Evolutionary conservation across 2,797 vertebrate species (phyloP).

Genomic region (Urophycis tenuis): DNA sequence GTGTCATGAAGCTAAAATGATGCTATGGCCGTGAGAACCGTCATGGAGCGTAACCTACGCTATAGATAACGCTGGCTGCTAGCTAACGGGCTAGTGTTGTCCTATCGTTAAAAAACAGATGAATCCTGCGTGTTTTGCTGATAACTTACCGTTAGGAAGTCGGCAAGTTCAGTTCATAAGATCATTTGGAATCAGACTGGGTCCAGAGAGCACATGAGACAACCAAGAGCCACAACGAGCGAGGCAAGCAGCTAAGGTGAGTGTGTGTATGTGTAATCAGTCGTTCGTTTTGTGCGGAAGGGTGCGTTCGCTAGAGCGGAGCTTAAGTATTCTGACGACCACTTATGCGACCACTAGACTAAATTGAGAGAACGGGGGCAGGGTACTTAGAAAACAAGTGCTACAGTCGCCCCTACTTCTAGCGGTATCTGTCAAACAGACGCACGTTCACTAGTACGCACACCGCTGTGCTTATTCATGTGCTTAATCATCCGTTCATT

Average conservation of each 20-base stretch:
- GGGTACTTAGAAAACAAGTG: neutral
- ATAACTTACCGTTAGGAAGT: slow-evolving; percentile 41
- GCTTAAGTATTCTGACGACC: neutral
- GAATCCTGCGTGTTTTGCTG: neutral
- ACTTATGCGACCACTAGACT: too few species aligned
- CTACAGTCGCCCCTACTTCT: neutral
- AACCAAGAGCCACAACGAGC: neutral
- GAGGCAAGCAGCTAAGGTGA: neutral
- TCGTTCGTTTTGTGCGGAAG: neutral
- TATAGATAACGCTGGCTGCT: neutral
- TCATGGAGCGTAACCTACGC: neutral
- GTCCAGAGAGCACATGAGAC: neutral
- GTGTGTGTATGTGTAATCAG: neutral
- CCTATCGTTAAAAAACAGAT: neutral
- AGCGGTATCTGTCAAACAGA: neutral
- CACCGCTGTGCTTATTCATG: neutral
- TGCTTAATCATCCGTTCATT: too few species aligned
- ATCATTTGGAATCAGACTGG: slow-evolving; percentile 35
- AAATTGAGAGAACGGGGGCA: neutral
- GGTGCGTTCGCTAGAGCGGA: neutral
- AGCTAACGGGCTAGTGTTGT: neutral
- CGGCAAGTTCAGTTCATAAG: slow-evolving; percentile 26
- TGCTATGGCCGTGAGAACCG: neutral
- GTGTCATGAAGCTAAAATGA: neutral
- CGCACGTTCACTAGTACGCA: too few species aligned